A percentile compares a stretch with the other conserved stretches of the same genome.
phyloP scores from a whole-genome alignment of 2,888 invertebrate species.

The Dryocosmus kuriphilus region DNA sequence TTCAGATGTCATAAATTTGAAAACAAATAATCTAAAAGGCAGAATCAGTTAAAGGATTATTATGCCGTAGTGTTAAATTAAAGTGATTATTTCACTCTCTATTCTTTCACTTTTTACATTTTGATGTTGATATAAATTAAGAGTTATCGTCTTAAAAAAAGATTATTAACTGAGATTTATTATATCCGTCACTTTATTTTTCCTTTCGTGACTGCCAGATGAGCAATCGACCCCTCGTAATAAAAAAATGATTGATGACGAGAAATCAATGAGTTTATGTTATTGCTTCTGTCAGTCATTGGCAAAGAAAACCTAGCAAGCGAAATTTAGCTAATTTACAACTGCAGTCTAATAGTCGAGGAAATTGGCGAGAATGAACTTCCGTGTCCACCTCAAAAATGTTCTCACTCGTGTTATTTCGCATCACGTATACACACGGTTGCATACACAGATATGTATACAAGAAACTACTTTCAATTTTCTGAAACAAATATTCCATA shows the following conservation, averaged over 20 bases:
- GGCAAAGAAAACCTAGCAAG: not conserved
- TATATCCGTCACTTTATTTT: not conserved
- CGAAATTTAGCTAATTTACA: conserved; percentile 50
- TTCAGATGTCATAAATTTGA: not conserved
- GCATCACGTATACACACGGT: not conserved
- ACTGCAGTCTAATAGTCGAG: conserved; percentile 55
- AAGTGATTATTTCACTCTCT: not conserved
- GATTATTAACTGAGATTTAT: not conserved
- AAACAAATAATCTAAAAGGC: not conserved
- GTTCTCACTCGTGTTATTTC: conserved; percentile 48
- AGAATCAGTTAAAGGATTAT: not conserved
- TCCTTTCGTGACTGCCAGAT: not conserved
- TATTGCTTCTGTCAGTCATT: not conserved
- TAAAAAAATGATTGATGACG: not conserved
- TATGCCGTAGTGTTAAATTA: too few species aligned
- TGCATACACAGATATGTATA: not conserved
- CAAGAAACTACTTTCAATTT: not conserved
- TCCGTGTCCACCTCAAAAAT: conserved; percentile 59
- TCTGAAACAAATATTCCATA: not conserved
- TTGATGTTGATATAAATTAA: too few species aligned
- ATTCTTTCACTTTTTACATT: not conserved
- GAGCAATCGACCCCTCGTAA: not conserved
- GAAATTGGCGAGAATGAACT: conserved; percentile 57
- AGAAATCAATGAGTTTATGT: not conserved
- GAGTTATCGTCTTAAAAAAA: too few species aligned